These are phyloP conservation scores for Phyto melanocephala DNA, from an alignment of 2,888 invertebrate species.

Conservation along the genomic window DNA sequence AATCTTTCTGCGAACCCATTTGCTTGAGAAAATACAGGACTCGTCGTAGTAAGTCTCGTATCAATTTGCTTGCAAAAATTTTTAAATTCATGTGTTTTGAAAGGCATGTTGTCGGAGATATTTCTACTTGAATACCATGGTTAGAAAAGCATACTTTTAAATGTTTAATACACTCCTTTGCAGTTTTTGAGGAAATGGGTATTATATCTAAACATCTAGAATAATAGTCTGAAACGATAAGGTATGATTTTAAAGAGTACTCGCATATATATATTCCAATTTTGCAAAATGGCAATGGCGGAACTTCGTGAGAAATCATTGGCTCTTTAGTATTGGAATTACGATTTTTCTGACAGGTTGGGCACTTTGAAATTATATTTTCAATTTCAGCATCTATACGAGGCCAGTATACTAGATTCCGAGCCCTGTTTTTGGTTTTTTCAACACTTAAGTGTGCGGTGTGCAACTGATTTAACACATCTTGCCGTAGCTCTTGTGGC, in stretches of 20 bases:
- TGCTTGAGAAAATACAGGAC: no score
- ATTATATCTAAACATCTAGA: conserved; percentile 62
- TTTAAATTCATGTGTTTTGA: conserved; percentile 50
- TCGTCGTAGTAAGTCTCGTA: no score
- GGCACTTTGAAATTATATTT: conserved; percentile 51
- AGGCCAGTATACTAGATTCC: conserved; percentile 68
- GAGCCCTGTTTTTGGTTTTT: conserved; percentile 67
- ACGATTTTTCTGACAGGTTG: conserved; percentile 48
- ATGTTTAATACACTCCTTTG: no score
- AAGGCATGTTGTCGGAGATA: conserved; percentile 57
- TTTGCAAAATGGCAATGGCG: neutral
- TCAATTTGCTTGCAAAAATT: no score
- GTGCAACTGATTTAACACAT: conserved; percentile 37
- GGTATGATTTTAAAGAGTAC: conserved; percentile 36
- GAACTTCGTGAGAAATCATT: conserved; percentile 46
- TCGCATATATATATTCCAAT: conserved; percentile 54
- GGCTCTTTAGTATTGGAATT: conserved; percentile 52
- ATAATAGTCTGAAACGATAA: conserved; percentile 52
- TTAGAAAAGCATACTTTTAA: conserved; percentile 60
- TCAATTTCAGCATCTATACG: conserved; percentile 64
- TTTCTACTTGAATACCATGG: conserved; percentile 60
- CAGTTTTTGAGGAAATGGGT: conserved; percentile 55
- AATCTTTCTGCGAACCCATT: no score
- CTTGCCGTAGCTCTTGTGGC: conserved; percentile 49
- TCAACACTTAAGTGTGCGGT: conserved; percentile 65